Evolutionary conservation across 2,113 vertebrate species (phyloP).

Genomic region (Balaeniceps rex): DNA sequence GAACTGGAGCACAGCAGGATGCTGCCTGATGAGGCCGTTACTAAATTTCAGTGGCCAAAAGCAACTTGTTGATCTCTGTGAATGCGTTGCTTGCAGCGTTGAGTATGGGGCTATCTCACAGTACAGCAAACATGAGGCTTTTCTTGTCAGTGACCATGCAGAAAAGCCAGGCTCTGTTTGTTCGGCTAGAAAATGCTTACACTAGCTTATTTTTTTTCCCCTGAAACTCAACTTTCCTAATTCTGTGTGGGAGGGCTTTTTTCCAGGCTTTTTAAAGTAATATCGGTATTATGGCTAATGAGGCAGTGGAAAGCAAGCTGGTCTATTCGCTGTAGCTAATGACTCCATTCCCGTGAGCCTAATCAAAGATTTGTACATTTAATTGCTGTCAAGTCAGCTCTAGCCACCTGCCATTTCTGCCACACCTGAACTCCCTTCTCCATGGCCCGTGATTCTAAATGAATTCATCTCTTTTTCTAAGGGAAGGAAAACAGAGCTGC

Average conservation of each 20-base stretch:
- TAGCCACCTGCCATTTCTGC: constrained; percentile 87
- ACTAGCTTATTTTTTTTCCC: constrained; percentile 28
- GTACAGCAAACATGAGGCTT: neutral
- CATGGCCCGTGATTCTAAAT: constrained; percentile 71
- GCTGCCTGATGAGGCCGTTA: neutral
- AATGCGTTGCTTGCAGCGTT: neutral
- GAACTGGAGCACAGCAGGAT: constrained; percentile 22
- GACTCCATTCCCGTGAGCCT: constrained; percentile 85
- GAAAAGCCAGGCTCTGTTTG: constrained; percentile 54
- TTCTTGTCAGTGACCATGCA: constrained; percentile 26
- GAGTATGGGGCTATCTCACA: neutral
- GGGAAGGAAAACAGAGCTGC: constrained; percentile 83
- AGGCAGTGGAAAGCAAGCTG: constrained; percentile 78
- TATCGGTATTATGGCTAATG: constrained; percentile 76
- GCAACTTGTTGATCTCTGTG: constrained; percentile 32
- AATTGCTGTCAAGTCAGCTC: constrained; percentile 92
- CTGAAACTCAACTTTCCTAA: constrained; percentile 54
- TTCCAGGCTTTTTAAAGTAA: constrained; percentile 72
- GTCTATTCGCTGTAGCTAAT: constrained; percentile 80
- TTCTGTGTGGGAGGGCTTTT: constrained; percentile 44
- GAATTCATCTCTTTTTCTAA: constrained; percentile 80
- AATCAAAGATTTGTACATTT: constrained; percentile 94
- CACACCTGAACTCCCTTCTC: constrained; percentile 82
- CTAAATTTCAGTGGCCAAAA: constrained; percentile 31
- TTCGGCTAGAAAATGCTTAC: constrained; percentile 64